Evolutionary conservation across 30 jellyfish, hydroid and myxozoan genomes (phyloP).

Genomic region (Aurelia sp.): DNA sequence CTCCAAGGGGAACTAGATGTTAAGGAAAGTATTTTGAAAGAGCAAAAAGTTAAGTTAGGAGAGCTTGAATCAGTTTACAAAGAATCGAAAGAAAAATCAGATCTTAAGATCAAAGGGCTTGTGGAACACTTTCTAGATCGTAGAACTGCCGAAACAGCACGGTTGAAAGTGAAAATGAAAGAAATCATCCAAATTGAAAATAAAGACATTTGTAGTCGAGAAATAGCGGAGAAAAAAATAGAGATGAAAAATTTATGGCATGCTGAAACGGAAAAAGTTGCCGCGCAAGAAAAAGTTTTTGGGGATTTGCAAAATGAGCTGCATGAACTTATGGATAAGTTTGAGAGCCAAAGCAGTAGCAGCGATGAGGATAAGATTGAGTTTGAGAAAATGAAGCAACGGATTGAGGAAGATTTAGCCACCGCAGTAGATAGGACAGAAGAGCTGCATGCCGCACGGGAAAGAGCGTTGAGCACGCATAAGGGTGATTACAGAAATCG

Average conservation of each 20-base stretch:
- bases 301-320: slow-evolving; percentile 51
- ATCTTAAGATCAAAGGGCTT: slow-evolving; percentile 53
- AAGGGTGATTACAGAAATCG: slow-evolving; percentile 67
- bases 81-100: slow-evolving; percentile 65
- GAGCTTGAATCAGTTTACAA: slow-evolving; percentile 52
- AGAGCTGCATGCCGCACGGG: slow-evolving; percentile 54
- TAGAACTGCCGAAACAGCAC: slow-evolving; percentile 74
- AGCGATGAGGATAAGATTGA: slow-evolving; percentile 73
- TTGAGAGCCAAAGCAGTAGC: slow-evolving; percentile 68
- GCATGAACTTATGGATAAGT: slow-evolving; percentile 53
- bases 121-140: slow-evolving; percentile 61
- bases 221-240: slow-evolving; percentile 34
- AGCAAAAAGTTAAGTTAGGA: slow-evolving; percentile 58
- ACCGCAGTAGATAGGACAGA: slow-evolving; percentile 56
- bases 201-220: slow-evolving; percentile 25
- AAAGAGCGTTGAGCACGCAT: slow-evolving; percentile 63
- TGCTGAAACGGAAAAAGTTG: slow-evolving; percentile 58
- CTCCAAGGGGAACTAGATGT: slow-evolving; percentile 59
- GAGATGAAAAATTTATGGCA: slow-evolving; percentile 74
- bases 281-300: slow-evolving; percentile 75
- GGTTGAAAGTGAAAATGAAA: slow-evolving; percentile 61
- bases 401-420: slow-evolving; percentile 18
- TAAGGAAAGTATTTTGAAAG: slow-evolving; percentile 59
- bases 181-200: slow-evolving; percentile 62
- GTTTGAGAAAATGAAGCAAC: slow-evolving; percentile 51